Conservation (phyloP, 2,113 vertebrate genomes). For the Peromyscus maniculatus region DNA sequence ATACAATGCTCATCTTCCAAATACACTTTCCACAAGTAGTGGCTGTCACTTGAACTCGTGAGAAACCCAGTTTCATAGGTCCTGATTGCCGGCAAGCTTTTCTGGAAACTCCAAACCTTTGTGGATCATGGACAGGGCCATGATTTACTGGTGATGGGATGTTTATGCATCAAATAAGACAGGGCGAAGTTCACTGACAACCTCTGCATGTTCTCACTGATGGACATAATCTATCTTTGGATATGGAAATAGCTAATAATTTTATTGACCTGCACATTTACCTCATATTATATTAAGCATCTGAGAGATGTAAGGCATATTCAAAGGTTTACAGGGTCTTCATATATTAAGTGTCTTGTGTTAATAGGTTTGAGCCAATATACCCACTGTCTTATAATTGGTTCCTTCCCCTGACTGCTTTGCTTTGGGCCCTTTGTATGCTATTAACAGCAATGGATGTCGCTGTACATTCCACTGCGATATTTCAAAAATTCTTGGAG, state of each 20-base stretch:
- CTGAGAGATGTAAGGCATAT: constrained; percentile 51
- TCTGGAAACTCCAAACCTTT: background rate
- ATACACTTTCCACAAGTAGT: constrained; percentile 8
- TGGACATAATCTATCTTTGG: constrained; percentile 27
- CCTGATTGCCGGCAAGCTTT: background rate
- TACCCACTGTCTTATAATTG: constrained; percentile 66
- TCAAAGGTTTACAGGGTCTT: constrained; percentile 65
- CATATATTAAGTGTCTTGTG: constrained; percentile 63
- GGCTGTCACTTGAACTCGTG: constrained; percentile 41
- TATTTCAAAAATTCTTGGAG: constrained; percentile 74
- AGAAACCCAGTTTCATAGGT: background rate
- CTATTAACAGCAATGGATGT: constrained; percentile 44
- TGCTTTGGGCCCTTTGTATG: constrained; percentile 36
- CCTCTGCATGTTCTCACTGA: constrained; percentile 67
- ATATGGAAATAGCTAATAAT: constrained; percentile 65
- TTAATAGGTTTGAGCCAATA: constrained; percentile 50
- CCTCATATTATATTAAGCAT: constrained; percentile 66
- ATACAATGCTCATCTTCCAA: constrained; percentile 63
- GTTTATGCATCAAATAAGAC: background rate
- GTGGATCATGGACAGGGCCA: background rate
- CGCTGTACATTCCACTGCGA: constrained; percentile 1
- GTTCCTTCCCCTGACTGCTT: constrained; percentile 1
- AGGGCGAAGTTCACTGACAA: constrained; percentile 31
- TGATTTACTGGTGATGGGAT: background rate
- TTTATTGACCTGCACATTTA: constrained; percentile 70